These are phyloP conservation scores for Sebastes goodei DNA, from an alignment of 2,797 vertebrate genomes.

Conservation along the genomic window DNA sequence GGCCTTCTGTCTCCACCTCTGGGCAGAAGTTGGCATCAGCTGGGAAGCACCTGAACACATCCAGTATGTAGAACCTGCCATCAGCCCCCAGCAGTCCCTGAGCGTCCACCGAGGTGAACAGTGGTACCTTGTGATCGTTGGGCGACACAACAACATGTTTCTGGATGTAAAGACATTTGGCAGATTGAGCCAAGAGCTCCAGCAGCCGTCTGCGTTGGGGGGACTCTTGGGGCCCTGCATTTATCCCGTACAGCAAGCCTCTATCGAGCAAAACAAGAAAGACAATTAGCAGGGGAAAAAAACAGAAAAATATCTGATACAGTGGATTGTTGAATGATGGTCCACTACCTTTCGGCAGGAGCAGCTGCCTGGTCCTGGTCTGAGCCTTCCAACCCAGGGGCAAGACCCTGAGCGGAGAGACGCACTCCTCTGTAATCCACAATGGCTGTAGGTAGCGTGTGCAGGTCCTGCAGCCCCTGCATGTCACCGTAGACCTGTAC, in stretches of 20 bases:
- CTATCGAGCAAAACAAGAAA: constrained; percentile 35
- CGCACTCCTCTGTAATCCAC: constrained; percentile 87
- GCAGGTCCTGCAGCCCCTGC: constrained; percentile 78
- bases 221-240: constrained; percentile 77
- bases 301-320: neutral
- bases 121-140: constrained; percentile 67
- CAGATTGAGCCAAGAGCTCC: constrained; percentile 76
- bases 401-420: constrained; percentile 86
- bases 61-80: constrained; percentile 84
- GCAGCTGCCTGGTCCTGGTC: constrained; percentile 66
- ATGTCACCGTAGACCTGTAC: constrained; percentile 83
- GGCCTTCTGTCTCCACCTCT: constrained; percentile 43
- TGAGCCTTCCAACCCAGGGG: constrained; percentile 82
- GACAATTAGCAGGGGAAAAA: neutral
- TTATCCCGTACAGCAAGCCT: constrained; percentile 82
- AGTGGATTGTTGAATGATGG: neutral
- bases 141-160: constrained; percentile 73
- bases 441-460: constrained; percentile 85
- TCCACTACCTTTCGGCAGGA: constrained; percentile 60
- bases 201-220: constrained; percentile 76
- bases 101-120: constrained; percentile 85
- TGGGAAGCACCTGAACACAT: constrained; percentile 84
- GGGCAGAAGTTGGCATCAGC: constrained; percentile 84
- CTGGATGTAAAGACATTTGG: constrained; percentile 79
- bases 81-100: constrained; percentile 87